phyloP scores from a whole-genome alignment of 2,888 invertebrate species.

The Acanthoscelides obtectus region DNA sequence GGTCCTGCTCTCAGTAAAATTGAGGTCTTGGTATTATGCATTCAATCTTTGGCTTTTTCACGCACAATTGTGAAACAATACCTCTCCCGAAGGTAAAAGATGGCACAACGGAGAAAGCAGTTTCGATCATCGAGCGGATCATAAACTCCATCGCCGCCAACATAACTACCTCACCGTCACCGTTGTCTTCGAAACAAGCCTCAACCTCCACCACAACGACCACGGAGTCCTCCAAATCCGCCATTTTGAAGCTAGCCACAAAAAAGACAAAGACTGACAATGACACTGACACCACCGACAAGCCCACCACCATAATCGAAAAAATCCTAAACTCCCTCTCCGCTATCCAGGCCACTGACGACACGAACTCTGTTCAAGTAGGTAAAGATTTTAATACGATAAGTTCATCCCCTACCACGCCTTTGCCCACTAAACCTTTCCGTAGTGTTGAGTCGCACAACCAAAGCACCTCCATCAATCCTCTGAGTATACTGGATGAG shows the following conservation, averaged over 20 bases:
- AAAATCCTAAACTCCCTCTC: slow-evolving; percentile 44
- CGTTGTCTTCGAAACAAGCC: slow-evolving; percentile 20
- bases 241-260: slow-evolving; percentile 43
- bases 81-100: slow-evolving; percentile 31
- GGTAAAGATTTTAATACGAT: slow-evolving; percentile 41
- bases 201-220: slow-evolving; percentile 22
- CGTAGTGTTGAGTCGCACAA: slow-evolving; percentile 28
- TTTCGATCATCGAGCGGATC: slow-evolving; percentile 45
- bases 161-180: slow-evolving; percentile 35
- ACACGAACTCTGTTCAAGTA: slow-evolving; percentile 38
- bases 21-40: too few species aligned
- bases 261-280: slow-evolving; percentile 34
- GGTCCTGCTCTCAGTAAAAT: too few species aligned
- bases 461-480: slow-evolving; percentile 37
- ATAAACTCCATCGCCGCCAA: slow-evolving; percentile 46
- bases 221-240: slow-evolving; percentile 33
- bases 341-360: slow-evolving; percentile 42
- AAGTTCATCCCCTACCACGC: slow-evolving; percentile 34
- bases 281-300: slow-evolving; percentile 39
- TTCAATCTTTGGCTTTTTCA: not conserved
- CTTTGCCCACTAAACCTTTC: slow-evolving; percentile 34
- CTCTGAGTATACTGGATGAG: slow-evolving; percentile 38
- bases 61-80: slow-evolving; percentile 7
- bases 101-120: slow-evolving; percentile 38
- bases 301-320: slow-evolving; percentile 46